These are phyloP conservation scores for Thalpophila matura DNA, from an alignment of 2,888 invertebrate species.

Conservation along the genomic window DNA sequence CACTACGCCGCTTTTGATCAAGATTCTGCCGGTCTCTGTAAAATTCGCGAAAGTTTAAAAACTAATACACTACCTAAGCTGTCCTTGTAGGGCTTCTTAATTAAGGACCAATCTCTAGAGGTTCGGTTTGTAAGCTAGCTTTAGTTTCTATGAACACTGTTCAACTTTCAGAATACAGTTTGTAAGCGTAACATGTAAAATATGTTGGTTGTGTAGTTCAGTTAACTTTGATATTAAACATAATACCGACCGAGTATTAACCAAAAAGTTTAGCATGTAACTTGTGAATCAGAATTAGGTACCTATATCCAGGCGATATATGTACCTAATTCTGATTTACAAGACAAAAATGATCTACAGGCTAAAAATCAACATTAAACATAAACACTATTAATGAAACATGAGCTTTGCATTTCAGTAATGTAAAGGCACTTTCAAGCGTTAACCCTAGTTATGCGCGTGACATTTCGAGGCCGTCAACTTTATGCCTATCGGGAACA, in stretches of 20 bases:
- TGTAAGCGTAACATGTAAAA: not conserved
- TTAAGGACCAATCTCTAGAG: not conserved
- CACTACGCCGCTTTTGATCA: too few relatives aligned
- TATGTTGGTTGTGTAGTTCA: too few relatives aligned
- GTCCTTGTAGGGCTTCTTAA: not conserved
- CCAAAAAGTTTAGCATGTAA: too few relatives aligned
- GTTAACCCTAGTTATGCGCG: constrained; percentile 41
- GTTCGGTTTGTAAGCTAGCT: not conserved
- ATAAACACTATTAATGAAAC: constrained; percentile 40
- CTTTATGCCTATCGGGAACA: constrained; percentile 32
- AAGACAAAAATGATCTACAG: not conserved
- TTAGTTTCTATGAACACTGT: constrained; percentile 9
- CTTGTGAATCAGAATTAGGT: not conserved
- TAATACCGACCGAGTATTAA: too few relatives aligned
- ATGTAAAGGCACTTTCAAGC: constrained; percentile 36
- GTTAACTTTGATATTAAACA: too few relatives aligned
- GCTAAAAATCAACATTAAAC: constrained; percentile 1
- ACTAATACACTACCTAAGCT: too few relatives aligned
- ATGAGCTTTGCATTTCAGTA: constrained; percentile 30
- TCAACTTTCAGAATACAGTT: constrained; percentile 10
- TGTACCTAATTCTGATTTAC: not conserved
- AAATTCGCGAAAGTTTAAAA: too few relatives aligned
- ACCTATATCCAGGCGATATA: not conserved
- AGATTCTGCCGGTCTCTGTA: too few relatives aligned
- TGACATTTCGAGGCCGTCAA: constrained; percentile 49